These are phyloP conservation scores for Lycocerus yunnanus DNA, from an alignment of 2,888 invertebrate species.

Conservation along the genomic window DNA sequence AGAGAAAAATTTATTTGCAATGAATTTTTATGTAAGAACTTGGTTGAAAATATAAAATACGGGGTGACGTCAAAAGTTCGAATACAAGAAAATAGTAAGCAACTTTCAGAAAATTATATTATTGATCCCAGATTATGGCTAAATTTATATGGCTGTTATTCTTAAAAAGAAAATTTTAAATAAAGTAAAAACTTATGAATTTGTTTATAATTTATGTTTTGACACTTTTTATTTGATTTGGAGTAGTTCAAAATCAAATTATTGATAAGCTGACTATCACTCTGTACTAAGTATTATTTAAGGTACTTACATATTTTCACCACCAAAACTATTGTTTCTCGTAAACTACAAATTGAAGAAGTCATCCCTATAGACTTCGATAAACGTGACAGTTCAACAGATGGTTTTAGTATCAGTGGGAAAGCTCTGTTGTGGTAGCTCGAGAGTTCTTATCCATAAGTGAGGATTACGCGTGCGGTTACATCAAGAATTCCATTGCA, in stretches of 20 bases:
- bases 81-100: neutral
- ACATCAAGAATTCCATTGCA: neutral
- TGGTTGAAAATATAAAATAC: too few relatives aligned
- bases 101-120: too few relatives aligned
- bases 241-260: neutral
- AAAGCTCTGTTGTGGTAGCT: slow-evolving; percentile 3
- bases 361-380: neutral
- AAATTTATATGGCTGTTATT: too few relatives aligned
- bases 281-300: neutral
- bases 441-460: slow-evolving; percentile 4
- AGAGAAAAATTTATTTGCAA: neutral
- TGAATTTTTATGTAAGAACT: neutral
- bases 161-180: too few relatives aligned
- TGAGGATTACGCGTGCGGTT: slow-evolving; percentile 2
- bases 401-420: slow-evolving; percentile 3
- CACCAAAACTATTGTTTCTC: neutral
- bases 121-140: too few relatives aligned
- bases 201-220: too few relatives aligned
- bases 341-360: neutral
- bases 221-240: too few relatives aligned
- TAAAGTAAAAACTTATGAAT: too few relatives aligned
- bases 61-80: neutral
- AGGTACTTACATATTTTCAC: neutral
- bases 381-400: slow-evolving; percentile 3
- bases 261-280: neutral